Percentiles rank a stretch among this genome's conserved stretches.
Conservation (phyloP, 2,888 invertebrate genomes). For the Drosophila atroscutellata region DNA sequence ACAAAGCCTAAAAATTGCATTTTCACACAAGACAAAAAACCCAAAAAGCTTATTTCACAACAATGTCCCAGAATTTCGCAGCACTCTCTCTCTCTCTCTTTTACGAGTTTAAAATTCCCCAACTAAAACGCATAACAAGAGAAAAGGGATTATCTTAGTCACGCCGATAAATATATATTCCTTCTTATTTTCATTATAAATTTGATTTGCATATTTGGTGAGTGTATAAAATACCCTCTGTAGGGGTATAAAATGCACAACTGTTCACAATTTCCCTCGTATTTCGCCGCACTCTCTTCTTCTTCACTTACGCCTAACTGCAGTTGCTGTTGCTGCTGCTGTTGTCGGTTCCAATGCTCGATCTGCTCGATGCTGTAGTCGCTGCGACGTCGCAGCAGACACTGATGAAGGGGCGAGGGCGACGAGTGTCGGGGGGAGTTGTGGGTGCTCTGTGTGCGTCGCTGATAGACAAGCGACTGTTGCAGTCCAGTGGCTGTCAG, state of each 20-base stretch:
- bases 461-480: constrained; percentile 73
- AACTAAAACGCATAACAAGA: constrained; percentile 5
- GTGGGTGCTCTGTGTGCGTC: constrained; percentile 58
- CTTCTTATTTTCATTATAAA: background rate
- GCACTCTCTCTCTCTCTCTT: background rate
- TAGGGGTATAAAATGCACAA: background rate
- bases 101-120: background rate
- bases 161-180: background rate
- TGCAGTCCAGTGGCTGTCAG: constrained; percentile 52
- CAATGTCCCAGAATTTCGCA: background rate
- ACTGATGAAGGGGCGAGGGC: constrained; percentile 71
- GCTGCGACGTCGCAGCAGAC: constrained; percentile 80
- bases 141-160: background rate
- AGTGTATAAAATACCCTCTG: background rate
- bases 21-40: constrained; percentile 3
- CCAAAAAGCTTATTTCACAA: constrained; percentile 26
- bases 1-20: constrained; percentile 13
- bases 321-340: constrained; percentile 55
- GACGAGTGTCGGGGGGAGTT: constrained; percentile 69
- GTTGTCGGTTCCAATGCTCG: constrained; percentile 75
- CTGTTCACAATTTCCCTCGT: background rate
- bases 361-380: constrained; percentile 78
- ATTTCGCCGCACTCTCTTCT: background rate
- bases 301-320: constrained; percentile 62
- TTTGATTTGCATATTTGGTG: background rate